phyloP scores from a whole-genome alignment of 2,797 vertebrate species.

The Saxicola maurus region DNA sequence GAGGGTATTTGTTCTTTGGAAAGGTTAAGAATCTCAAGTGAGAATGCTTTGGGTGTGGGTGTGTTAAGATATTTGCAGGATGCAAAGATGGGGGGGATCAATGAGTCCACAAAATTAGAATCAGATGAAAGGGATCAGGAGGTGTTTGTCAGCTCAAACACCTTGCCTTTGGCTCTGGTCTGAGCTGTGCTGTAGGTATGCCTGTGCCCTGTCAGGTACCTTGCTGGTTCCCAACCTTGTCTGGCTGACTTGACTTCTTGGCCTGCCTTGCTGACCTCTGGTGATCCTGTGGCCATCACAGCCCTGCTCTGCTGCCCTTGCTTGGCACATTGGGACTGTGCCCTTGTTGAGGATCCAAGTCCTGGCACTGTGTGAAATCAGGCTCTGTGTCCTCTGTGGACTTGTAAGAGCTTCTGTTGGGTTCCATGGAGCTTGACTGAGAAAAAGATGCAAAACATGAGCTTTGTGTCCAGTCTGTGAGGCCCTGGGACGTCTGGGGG shows the following conservation, averaged over 20 bases:
- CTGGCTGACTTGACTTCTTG: neutral
- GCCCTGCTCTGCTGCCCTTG: neutral
- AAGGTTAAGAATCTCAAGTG: constrained; percentile 17
- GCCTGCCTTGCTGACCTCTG: neutral
- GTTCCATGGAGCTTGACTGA: neutral
- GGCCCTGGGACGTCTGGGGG: too few species aligned
- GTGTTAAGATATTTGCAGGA: neutral
- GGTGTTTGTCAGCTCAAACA: neutral
- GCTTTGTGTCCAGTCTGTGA: neutral
- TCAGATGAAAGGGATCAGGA: neutral
- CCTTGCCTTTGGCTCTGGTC: neutral
- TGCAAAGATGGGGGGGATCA: neutral
- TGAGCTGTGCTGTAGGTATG: neutral
- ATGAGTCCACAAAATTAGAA: neutral
- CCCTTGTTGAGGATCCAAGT: neutral
- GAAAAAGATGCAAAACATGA: neutral
- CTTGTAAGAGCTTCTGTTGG: neutral
- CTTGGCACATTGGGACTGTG: neutral
- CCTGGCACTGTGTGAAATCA: neutral
- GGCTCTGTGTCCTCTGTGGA: neutral
- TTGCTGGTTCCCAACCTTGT: neutral
- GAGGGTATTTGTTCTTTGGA: neutral
- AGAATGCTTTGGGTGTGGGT: neutral
- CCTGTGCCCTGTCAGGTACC: neutral
- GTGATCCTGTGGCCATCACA: neutral